phyloP scores from a whole-genome alignment of 2,113 vertebrate species.

The Albula glossodonta region DNA sequence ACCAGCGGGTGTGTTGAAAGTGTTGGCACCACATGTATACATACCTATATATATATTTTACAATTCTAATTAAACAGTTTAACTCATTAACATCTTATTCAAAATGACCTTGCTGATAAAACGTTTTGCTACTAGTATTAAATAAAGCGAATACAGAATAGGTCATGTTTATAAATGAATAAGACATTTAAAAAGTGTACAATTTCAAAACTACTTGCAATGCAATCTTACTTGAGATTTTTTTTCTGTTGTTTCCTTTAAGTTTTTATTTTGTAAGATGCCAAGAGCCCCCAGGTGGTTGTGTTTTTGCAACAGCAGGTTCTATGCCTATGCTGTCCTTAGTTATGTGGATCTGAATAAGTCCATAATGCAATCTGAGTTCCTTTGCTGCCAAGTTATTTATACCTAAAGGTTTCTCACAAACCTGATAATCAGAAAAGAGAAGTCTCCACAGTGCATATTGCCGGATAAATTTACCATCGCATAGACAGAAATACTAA shows the following conservation, averaged over 20 bases:
- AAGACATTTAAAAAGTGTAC: slow-evolving; percentile 33
- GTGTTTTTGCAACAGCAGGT: not conserved
- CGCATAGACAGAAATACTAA: not conserved
- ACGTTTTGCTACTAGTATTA: slow-evolving; percentile 61
- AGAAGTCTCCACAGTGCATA: slow-evolving; percentile 17
- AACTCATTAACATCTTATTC: slow-evolving; percentile 44
- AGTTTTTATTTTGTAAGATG: slow-evolving; percentile 24
- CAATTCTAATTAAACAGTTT: slow-evolving; percentile 36
- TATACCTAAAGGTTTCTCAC: slow-evolving; percentile 27
- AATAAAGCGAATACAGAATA: slow-evolving; percentile 30
- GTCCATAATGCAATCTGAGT: slow-evolving; percentile 19
- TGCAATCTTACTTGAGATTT: slow-evolving; percentile 58
- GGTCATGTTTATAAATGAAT: slow-evolving; percentile 34
- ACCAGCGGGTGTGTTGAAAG: not conserved
- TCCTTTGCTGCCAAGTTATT: slow-evolving; percentile 26
- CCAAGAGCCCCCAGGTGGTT: slow-evolving; percentile 6
- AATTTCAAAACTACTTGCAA: slow-evolving; percentile 35
- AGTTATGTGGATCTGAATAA: slow-evolving; percentile 25
- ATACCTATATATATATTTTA: slow-evolving; percentile 39
- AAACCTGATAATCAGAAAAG: slow-evolving; percentile 28
- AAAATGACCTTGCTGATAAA: slow-evolving; percentile 47
- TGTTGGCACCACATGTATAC: slow-evolving; percentile 27
- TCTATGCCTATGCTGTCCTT: slow-evolving; percentile 15
- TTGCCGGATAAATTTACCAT: slow-evolving; percentile 20
- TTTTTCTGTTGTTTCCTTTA: not conserved